phyloP scores from a whole-genome alignment of 2,113 vertebrate genomes.

The Patagioenas fasciata region DNA sequence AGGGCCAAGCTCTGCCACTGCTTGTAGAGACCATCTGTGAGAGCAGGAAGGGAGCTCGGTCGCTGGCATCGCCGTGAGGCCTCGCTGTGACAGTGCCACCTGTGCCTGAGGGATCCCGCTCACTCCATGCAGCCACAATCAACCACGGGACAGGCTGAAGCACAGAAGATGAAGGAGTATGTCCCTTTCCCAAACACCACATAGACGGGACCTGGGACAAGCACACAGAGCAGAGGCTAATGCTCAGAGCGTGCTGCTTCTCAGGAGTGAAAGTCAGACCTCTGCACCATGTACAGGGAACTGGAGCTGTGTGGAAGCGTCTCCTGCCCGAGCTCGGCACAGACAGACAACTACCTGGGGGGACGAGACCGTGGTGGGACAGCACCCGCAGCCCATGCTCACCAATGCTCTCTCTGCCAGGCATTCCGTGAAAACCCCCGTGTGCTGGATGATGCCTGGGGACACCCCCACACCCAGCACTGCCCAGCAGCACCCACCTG shows the following conservation, averaged over 20 bases:
- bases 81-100: not conserved
- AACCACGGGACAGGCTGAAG: not conserved
- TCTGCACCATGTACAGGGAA: rapidly evolving
- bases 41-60: not conserved
- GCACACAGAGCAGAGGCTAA: not conserved
- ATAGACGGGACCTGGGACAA: not conserved
- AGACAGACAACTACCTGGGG: too few species aligned
- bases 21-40: conserved; percentile 15
- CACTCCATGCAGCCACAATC: rapidly evolving
- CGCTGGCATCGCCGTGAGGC: not conserved
- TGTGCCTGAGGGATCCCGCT: not conserved
- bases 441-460: not conserved
- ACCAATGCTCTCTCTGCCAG: not conserved
- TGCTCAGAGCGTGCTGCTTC: rapidly evolving
- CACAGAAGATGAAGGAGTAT: rapidly evolving
- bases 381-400: not conserved
- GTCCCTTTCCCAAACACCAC: not conserved
- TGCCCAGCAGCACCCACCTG: conserved; percentile 76
- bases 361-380: rapidly evolving
- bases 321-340: rapidly evolving
- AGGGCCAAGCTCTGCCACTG: not conserved
- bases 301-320: not conserved
- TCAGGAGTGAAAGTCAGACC: not conserved
- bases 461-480: too few species aligned
- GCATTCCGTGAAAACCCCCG: not conserved